Evolutionary conservation across 1,140 invertebrate genomes (phyloP).

Genomic region (Ctenoplectra terminalis): DNA sequence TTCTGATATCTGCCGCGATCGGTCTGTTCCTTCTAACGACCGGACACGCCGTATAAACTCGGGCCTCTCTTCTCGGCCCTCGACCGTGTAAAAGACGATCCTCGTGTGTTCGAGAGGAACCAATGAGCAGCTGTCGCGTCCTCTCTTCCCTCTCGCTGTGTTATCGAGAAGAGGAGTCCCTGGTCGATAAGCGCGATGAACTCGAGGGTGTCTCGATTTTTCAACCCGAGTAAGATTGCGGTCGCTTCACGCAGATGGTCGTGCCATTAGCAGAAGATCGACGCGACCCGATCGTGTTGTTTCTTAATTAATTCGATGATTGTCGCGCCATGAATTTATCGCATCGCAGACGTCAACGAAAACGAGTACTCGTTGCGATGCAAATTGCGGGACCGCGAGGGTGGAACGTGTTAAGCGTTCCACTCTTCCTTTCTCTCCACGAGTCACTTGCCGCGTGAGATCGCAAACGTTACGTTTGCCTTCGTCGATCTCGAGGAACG

Average conservation of each 20-base stretch:
- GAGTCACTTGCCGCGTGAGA: too few species aligned
- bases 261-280: not conserved
- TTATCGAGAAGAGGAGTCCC: not conserved
- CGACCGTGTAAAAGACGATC: conserved; percentile 9
- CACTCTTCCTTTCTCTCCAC: too few species aligned
- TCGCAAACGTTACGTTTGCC: too few species aligned
- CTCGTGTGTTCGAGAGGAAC: conserved; percentile 15
- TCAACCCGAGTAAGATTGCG: conserved; percentile 13
- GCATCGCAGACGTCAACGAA: not conserved
- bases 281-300: not conserved
- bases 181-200: conserved; percentile 34
- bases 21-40: conserved; percentile 59
- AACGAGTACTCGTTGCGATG: not conserved
- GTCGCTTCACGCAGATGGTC: not conserved
- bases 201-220: conserved; percentile 39
- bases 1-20: conserved; percentile 67
- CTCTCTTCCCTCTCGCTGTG: conserved; percentile 17
- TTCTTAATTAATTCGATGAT: conserved; percentile 47
- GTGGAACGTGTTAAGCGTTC: too few species aligned
- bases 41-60: conserved; percentile 43
- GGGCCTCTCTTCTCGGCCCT: conserved; percentile 20
- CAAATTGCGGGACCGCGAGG: too few species aligned
- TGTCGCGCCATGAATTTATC: conserved; percentile 2
- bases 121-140: conserved; percentile 40
- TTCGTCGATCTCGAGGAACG: too few species aligned